phyloP scores from a whole-genome alignment of 2,113 vertebrate species.

The Heterotis niloticus region DNA sequence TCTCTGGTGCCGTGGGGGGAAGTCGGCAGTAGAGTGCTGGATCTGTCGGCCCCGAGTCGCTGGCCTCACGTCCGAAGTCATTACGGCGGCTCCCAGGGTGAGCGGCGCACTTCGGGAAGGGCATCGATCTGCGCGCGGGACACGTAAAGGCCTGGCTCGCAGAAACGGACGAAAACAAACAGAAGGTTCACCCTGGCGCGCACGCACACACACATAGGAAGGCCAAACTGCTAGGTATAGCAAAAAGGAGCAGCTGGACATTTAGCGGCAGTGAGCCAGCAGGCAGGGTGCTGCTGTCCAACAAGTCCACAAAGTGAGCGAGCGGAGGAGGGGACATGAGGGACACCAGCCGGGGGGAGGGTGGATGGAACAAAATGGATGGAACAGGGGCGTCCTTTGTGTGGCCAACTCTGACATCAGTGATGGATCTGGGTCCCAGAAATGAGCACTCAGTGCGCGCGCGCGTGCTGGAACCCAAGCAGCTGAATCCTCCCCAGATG shows the following conservation, averaged over 20 bases:
- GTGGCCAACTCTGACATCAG: slow-evolving; percentile 6
- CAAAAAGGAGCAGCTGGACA: background rate
- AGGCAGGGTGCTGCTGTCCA: slow-evolving; percentile 16
- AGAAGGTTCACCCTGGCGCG: slow-evolving; percentile 8
- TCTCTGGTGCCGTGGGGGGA: background rate
- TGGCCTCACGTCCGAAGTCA: slow-evolving; percentile 63
- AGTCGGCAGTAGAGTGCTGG: slow-evolving; percentile 43
- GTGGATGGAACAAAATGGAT: slow-evolving; percentile 8
- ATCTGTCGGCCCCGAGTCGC: slow-evolving; percentile 60
- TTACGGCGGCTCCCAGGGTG: slow-evolving; percentile 66
- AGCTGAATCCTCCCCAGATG: background rate
- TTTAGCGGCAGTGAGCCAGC: slow-evolving; percentile 13
- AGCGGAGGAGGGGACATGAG: background rate
- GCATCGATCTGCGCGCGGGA: slow-evolving; percentile 57
- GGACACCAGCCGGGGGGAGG: background rate
- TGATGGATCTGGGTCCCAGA: slow-evolving; percentile 8
- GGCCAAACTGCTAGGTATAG: background rate
- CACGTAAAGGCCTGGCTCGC: slow-evolving; percentile 45
- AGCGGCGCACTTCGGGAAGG: slow-evolving; percentile 50
- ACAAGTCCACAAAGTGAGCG: slow-evolving; percentile 11
- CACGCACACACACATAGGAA: background rate
- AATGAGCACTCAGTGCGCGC: background rate
- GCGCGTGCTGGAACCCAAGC: background rate
- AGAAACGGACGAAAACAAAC: slow-evolving; percentile 38
- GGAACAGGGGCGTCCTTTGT: slow-evolving; percentile 31